Percentiles rank a stretch among this genome's conserved stretches.
phyloP scores from a whole-genome alignment of 2,797 vertebrate genomes.

The Phataginus tetradactyla region DNA sequence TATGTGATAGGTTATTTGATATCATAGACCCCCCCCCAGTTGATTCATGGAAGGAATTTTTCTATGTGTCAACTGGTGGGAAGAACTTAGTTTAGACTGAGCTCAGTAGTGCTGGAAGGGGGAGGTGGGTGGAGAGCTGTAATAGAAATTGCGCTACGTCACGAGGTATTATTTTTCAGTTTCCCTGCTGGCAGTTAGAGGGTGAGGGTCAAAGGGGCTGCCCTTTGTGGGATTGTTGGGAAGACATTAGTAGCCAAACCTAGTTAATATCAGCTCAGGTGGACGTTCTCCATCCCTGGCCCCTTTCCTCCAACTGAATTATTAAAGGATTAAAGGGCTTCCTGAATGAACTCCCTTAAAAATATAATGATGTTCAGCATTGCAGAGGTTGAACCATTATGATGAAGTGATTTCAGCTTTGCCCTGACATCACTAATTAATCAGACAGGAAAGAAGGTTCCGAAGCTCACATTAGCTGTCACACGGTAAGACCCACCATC shows the following conservation, averaged over 20 bases:
- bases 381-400: conserved; percentile 40
- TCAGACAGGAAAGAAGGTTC: conserved; percentile 71
- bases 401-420: conserved; percentile 63
- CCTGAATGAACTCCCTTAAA: conserved; percentile 77
- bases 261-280: conserved; percentile 76
- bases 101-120: neutral
- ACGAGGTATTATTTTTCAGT: conserved; percentile 63
- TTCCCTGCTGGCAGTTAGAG: conserved; percentile 59
- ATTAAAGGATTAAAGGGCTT: conserved; percentile 73
- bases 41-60: neutral
- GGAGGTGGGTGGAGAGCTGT: neutral
- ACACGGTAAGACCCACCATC: neutral
- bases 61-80: neutral
- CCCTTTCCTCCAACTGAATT: conserved; percentile 71
- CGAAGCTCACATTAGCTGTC: conserved; percentile 50
- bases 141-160: conserved; percentile 54
- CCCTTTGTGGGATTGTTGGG: conserved; percentile 83
- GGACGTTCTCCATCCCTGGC: conserved; percentile 52
- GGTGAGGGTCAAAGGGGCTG: conserved; percentile 56
- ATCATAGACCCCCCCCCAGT: neutral
- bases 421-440: conserved; percentile 60
- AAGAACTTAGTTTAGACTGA: neutral
- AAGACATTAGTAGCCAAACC: conserved; percentile 85
- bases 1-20: neutral
- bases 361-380: conserved; percentile 83